phyloP scores from a whole-genome alignment of 1,140 invertebrate genomes.

The Idris sp. region DNA sequence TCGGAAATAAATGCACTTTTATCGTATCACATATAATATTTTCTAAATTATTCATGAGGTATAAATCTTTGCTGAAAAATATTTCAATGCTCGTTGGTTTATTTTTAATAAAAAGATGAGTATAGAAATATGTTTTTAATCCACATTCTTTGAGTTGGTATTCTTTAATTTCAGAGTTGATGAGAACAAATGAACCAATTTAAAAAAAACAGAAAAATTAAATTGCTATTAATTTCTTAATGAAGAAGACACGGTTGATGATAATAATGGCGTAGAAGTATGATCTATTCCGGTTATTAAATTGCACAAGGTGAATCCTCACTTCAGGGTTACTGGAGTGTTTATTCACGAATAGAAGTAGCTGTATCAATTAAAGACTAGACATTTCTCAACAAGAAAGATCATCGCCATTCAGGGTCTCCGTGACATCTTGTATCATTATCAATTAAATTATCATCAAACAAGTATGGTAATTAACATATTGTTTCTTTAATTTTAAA shows the following conservation, averaged over 20 bases:
- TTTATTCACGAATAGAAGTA: constrained; percentile 24
- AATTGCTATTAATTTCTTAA: no score
- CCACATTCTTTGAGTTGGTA: no score
- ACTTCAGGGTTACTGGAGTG: constrained; percentile 29
- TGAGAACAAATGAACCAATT: no score
- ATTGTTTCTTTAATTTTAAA: constrained; percentile 4
- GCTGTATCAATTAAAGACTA: constrained; percentile 30
- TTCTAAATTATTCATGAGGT: no score
- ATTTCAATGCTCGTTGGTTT: no score
- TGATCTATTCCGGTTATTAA: constrained; percentile 35
- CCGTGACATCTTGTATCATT: constrained; percentile 14
- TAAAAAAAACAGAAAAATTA: no score
- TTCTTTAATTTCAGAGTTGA: no score
- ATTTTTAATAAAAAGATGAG: no score
- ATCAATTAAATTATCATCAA: constrained; percentile 17
- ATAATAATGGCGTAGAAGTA: constrained; percentile 10
- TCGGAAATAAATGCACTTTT: no score
- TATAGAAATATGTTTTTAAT: no score
- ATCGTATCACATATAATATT: no score
- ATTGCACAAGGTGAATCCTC: constrained; percentile 28
- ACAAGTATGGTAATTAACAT: constrained; percentile 19
- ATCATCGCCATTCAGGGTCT: constrained; percentile 39
- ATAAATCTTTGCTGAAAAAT: no score
- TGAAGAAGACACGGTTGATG: constrained; percentile 9
- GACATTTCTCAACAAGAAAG: constrained; percentile 33